Conservation (phyloP, 2,113 vertebrate genomes). For the Protomyctophum bolini region DNA sequence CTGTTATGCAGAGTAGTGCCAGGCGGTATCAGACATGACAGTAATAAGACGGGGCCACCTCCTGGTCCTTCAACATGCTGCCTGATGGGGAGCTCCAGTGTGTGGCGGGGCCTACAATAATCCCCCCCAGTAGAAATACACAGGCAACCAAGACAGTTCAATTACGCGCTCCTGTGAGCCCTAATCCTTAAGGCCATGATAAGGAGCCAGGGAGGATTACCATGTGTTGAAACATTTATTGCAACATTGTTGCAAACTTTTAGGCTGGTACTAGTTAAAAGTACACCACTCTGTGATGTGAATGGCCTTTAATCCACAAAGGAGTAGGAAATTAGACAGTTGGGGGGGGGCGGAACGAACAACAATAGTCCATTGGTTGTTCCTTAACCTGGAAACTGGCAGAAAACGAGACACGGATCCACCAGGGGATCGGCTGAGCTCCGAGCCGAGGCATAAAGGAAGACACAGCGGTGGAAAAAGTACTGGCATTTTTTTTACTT, state of each 20-base stretch:
- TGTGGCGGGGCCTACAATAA: conserved; percentile 69
- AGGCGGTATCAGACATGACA: conserved; percentile 69
- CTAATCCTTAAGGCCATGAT: conserved; percentile 67
- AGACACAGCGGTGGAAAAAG: too few species aligned
- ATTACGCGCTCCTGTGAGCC: conserved; percentile 73
- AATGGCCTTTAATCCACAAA: conserved; percentile 52
- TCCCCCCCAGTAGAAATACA: conserved; percentile 69
- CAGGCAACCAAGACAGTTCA: conserved; percentile 72
- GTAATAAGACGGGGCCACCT: conserved; percentile 71
- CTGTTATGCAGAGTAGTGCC: conserved; percentile 64
- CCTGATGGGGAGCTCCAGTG: conserved; percentile 68
- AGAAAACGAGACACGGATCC: conserved; percentile 25
- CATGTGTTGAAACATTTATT: conserved; percentile 70
- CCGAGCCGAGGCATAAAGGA: not conserved
- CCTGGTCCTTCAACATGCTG: conserved; percentile 50
- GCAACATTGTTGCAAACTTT: conserved; percentile 69
- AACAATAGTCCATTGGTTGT: conserved; percentile 50
- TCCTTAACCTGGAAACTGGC: not conserved
- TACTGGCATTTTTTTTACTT: too few species aligned
- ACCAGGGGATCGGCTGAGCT: not conserved
- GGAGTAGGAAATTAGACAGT: conserved; percentile 55
- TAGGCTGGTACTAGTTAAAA: conserved; percentile 51
- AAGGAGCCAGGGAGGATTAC: conserved; percentile 71
- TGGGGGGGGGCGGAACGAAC: conserved; percentile 16
- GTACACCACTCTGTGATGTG: conserved; percentile 53